phyloP scores from a whole-genome alignment of 2,888 invertebrate genomes.

The Aspidiotus rigidus region DNA sequence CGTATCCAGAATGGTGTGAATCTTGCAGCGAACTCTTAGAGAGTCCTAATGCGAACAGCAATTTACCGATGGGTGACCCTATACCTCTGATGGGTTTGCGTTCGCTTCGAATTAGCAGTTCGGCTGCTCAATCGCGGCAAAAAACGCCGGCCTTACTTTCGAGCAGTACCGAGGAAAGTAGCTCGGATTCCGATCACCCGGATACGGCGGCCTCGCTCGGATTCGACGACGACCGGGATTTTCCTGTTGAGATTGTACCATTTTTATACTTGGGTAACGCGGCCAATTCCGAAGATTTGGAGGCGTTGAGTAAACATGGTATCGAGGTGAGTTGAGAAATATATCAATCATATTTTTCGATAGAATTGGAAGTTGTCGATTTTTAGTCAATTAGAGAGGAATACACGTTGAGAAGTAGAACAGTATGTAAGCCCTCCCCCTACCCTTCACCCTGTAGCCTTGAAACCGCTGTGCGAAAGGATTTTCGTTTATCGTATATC shows the following conservation, averaged over 20 bases:
- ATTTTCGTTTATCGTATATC: too few relatives aligned
- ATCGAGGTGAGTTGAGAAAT: slow-evolving; percentile 63
- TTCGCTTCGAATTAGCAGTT: slow-evolving; percentile 55
- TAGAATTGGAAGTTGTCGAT: too few relatives aligned
- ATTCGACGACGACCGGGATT: slow-evolving; percentile 58
- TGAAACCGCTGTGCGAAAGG: too few relatives aligned
- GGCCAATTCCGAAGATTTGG: slow-evolving; percentile 82
- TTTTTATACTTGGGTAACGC: slow-evolving; percentile 91
- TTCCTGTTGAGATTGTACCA: slow-evolving; percentile 90
- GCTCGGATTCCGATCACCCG: slow-evolving; percentile 30
- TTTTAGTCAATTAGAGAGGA: too few relatives aligned
- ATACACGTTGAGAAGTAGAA: too few relatives aligned
- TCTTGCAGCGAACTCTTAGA: slow-evolving; percentile 53
- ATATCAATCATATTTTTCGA: too few relatives aligned
- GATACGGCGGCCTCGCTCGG: slow-evolving; percentile 44
- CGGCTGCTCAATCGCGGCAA: slow-evolving; percentile 11
- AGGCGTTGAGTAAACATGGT: slow-evolving; percentile 77
- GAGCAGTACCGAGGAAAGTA: slow-evolving; percentile 31
- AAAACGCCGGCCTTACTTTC: slow-evolving; percentile 31
- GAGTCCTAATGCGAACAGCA: slow-evolving; percentile 48
- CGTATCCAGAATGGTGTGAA: slow-evolving; percentile 87
- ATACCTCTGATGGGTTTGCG: slow-evolving; percentile 59
- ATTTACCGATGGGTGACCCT: slow-evolving; percentile 40
- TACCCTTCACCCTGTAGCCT: too few relatives aligned
- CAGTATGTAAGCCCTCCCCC: too few relatives aligned